Conservation (phyloP, 2,797 vertebrate genomes). For the Austrolebias charrua region DNA sequence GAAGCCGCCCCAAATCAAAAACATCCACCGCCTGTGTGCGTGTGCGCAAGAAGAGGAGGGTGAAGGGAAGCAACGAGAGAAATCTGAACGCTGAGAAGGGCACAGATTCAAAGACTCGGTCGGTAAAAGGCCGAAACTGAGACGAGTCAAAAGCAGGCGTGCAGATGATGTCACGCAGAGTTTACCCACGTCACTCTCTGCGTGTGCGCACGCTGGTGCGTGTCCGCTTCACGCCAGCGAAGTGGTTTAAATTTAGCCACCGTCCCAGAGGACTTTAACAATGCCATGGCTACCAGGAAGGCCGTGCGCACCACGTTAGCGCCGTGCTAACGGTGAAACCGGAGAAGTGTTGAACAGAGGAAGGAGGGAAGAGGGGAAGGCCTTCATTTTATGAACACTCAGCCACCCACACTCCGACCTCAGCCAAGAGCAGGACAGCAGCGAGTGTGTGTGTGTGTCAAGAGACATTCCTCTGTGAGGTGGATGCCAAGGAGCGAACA, state of each 20-base stretch:
- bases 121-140: conserved; percentile 11
- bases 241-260: conserved; percentile 79
- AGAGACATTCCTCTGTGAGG: conserved; percentile 69
- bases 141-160: conserved; percentile 43
- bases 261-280: conserved; percentile 78
- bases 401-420: conserved; percentile 72
- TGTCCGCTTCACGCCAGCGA: conserved; percentile 66
- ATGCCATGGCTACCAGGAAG: conserved; percentile 70
- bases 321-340: conserved; percentile 58
- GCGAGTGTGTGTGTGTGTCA: conserved; percentile 30
- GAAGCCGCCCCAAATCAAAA: conserved; percentile 73
- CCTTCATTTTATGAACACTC: conserved; percentile 73
- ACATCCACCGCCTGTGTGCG: conserved; percentile 55
- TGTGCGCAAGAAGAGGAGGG: conserved; percentile 9
- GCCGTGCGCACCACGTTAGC: conserved; percentile 57
- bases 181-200: conserved; percentile 53
- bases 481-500: conserved; percentile 63
- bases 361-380: conserved; percentile 51
- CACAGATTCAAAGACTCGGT: conserved; percentile 3
- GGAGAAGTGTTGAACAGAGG: conserved; percentile 59
- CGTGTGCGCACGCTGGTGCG: conserved; percentile 36
- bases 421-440: conserved; percentile 66
- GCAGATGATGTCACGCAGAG: conserved; percentile 58
- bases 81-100: neutral
- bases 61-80: conserved; percentile 16